A percentile compares a stretch with the other conserved stretches of the same genome.
phyloP scores from a whole-genome alignment of 2,113 vertebrate species.

The Lota lota region DNA sequence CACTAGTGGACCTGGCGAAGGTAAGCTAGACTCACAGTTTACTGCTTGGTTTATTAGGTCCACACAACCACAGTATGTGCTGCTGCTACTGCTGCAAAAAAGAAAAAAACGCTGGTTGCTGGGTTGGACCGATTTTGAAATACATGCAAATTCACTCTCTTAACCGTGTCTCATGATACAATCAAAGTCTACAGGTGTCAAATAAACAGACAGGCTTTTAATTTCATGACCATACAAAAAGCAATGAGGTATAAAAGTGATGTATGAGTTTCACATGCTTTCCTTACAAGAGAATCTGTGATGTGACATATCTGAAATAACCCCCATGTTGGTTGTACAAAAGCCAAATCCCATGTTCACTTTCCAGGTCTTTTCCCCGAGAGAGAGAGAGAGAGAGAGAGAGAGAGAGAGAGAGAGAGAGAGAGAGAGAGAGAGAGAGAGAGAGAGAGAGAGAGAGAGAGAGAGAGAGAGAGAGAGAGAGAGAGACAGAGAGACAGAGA shows the following conservation, averaged over 20 bases:
- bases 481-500: slow-evolving; percentile 20
- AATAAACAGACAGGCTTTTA: slow-evolving; percentile 75
- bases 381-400: slow-evolving; percentile 28
- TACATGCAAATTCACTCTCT: slow-evolving; percentile 48
- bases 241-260: neutral
- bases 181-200: slow-evolving; percentile 82
- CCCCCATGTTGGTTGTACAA: too few relatives aligned
- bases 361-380: too few relatives aligned
- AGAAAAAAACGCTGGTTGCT: too few relatives aligned
- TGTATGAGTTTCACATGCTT: slow-evolving; percentile 4
- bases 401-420: slow-evolving; percentile 15
- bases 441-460: slow-evolving; percentile 4
- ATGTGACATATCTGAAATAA: too few relatives aligned
- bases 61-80: slow-evolving; percentile 44
- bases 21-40: slow-evolving; percentile 76
- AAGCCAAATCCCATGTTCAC: too few relatives aligned
- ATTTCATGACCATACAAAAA: slow-evolving; percentile 22
- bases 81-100: slow-evolving; percentile 1
- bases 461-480: slow-evolving; percentile 21
- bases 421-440: slow-evolving; percentile 16
- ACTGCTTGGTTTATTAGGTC: slow-evolving; percentile 7
- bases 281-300: too few relatives aligned
- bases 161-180: slow-evolving; percentile 41
- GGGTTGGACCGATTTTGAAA: too few relatives aligned
- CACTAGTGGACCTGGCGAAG: slow-evolving; percentile 99